Evolutionary conservation across 2,888 invertebrate species (phyloP), one percentile per base, ranked within the genome.

Genomic region (Drosophila parthenogenetica): DNA sequence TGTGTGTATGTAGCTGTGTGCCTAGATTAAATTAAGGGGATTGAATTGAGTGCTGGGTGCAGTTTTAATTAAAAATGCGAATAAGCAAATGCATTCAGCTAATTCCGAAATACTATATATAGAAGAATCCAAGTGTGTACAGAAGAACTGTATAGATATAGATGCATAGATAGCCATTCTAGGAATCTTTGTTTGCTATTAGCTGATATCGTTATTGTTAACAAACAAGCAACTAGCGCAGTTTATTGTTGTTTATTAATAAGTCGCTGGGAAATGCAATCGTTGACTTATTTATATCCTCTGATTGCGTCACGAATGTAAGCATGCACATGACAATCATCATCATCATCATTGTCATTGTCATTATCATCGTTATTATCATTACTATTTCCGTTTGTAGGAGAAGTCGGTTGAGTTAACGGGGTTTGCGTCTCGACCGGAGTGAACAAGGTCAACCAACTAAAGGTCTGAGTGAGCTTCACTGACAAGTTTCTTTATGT

Each of bases 51-150:
- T 17, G 53, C 48, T 46, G 40, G 37, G 60, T 29, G 64, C 46
- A 51, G 53, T 62, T 53, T 77, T 79, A 81, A 80, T 81, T 74
- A 71, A 79, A 79, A 78, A 75, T 55, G 43, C 40, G 19, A 1
- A 22, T 22, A 48, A 49, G 49, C 11, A 48, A 54, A 59, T 43
- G 53, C 59, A 46, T 40, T 54, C 54, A 40, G 32, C 50, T 37
- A 42, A 59, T 35, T 51, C 39, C 37, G 32, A 59, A 46, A 8
- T 29, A 46, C 37, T 16, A 25, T 13, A 17, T 22, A 7, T 13
- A 46, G 25, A 46, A 25, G 46, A 46, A 11, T 49, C 50, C n/a
- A 14, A 49, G 58, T 13, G 14, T 37, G 42, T 11, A 32, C 13
- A 42, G 7, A 10, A 42, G n/a, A n/a, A n/a, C n/a, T n/a, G n/a